Conservation (phyloP, 2,888 invertebrate genomes). For the Eulithis testata region DNA sequence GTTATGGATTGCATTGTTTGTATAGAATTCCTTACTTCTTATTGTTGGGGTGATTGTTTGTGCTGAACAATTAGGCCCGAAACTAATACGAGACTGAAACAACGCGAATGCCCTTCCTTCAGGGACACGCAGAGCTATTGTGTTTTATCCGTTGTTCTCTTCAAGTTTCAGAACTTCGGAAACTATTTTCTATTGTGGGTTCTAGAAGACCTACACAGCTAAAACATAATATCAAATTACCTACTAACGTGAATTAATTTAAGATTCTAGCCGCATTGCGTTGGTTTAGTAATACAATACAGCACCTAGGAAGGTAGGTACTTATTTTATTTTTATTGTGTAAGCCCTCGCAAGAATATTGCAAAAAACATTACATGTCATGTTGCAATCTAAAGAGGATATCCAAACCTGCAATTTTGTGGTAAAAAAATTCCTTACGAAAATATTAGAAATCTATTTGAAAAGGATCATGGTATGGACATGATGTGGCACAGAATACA, state of each 20-base stretch:
- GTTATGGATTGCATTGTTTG: conserved; percentile 10
- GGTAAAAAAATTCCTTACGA: too few species aligned
- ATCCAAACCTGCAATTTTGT: too few species aligned
- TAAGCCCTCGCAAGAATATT: too few species aligned
- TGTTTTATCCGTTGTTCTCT: conserved; percentile 46
- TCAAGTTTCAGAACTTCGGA: conserved; percentile 26
- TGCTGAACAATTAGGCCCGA: conserved; percentile 64
- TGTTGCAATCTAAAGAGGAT: not conserved
- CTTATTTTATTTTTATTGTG: too few species aligned
- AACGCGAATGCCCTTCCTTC: conserved; percentile 48
- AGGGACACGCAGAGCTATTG: conserved; percentile 49
- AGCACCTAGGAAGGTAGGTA: too few species aligned
- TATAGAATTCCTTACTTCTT: conserved; percentile 33
- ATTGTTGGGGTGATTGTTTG: conserved; percentile 40
- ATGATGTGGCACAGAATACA: conserved; percentile 9
- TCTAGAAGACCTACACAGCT: not conserved
- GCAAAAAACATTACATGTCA: too few species aligned
- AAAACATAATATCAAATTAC: not conserved
- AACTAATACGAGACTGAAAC: conserved; percentile 55
- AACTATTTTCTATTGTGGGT: conserved; percentile 29
- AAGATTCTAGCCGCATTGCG: too few species aligned
- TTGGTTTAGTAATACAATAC: too few species aligned
- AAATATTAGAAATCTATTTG: not conserved
- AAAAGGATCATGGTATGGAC: conserved; percentile 4
- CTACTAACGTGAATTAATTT: not conserved